These are phyloP conservation scores for Emberiza fucata DNA, from an alignment of 2,113 vertebrate species.

Conservation along the genomic window DNA sequence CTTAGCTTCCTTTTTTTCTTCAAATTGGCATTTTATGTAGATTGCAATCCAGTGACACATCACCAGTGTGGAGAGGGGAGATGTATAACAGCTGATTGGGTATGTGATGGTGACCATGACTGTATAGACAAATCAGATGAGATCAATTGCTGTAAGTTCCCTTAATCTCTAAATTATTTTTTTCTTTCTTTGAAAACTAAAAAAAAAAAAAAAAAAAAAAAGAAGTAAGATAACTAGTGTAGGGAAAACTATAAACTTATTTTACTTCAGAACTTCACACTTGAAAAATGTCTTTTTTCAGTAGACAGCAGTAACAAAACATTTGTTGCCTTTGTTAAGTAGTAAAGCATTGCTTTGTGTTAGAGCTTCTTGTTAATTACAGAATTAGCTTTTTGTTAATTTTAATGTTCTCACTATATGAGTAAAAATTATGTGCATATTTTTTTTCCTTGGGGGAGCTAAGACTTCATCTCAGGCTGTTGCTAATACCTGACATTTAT, in stretches of 20 bases:
- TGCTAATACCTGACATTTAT: background rate
- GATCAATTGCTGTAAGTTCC: conserved; percentile 91
- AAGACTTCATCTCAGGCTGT: background rate
- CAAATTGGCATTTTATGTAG: conserved; percentile 59
- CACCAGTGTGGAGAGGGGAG: conserved; percentile 89
- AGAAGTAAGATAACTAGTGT: background rate
- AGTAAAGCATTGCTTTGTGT: background rate
- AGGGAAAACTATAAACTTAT: background rate
- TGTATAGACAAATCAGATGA: conserved; percentile 93
- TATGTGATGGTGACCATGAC: conserved; percentile 96
- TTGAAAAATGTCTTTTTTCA: background rate
- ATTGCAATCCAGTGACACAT: conserved; percentile 76
- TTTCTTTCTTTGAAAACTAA: background rate
- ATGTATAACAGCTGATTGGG: conserved; percentile 85
- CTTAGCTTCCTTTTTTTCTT: background rate
- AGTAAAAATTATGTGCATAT: background rate
- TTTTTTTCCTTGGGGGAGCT: background rate
- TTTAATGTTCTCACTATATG: background rate
- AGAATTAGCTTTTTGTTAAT: background rate
- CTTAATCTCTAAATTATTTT: background rate
- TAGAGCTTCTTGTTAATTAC: background rate
- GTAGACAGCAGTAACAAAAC: background rate
- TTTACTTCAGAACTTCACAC: background rate
- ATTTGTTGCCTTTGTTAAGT: background rate
- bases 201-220: no score